Percentiles rank a stretch among this genome's conserved stretches.
phyloP scores from a whole-genome alignment of 2,113 vertebrate species.

The Equus quagga region DNA sequence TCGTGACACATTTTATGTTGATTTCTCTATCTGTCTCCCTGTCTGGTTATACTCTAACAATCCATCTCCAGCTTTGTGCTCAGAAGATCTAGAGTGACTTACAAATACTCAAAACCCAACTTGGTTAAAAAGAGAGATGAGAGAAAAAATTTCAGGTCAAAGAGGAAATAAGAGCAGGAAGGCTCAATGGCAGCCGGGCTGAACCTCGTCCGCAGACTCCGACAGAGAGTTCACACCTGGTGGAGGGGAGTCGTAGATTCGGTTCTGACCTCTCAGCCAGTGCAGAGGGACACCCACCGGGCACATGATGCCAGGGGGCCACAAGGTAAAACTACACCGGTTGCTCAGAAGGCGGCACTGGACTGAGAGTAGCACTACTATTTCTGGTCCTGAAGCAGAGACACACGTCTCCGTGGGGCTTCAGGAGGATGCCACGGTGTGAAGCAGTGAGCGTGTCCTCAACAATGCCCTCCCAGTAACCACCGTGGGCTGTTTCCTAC shows the following conservation, averaged over 20 bases:
- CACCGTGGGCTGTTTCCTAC: rapidly evolving
- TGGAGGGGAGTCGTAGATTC: neutral
- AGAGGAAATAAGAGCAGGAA: neutral
- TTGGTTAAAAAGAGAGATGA: neutral
- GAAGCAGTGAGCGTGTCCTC: neutral
- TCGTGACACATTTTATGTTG: rapidly evolving
- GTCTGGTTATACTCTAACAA: rapidly evolving
- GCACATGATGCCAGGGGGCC: rapidly evolving
- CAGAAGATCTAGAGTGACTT: neutral
- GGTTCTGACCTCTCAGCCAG: rapidly evolving
- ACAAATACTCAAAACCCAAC: neutral
- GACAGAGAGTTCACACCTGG: neutral
- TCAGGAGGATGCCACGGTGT: neutral
- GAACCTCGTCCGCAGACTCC: rapidly evolving
- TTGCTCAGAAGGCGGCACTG: rapidly evolving
- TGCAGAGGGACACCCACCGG: rapidly evolving
- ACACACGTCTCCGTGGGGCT: neutral
- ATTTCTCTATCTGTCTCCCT: rapidly evolving
- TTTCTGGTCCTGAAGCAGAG: neutral
- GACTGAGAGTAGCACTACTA: rapidly evolving
- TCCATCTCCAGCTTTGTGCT: neutral
- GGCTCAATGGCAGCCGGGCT: neutral
- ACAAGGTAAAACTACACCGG: rapidly evolving
- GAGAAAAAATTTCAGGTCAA: neutral
- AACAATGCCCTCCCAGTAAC: rapidly evolving